Evolutionary conservation across 92 coral and sea anemone species (phyloP).

Genomic region (Epizoanthus stellaris): DNA sequence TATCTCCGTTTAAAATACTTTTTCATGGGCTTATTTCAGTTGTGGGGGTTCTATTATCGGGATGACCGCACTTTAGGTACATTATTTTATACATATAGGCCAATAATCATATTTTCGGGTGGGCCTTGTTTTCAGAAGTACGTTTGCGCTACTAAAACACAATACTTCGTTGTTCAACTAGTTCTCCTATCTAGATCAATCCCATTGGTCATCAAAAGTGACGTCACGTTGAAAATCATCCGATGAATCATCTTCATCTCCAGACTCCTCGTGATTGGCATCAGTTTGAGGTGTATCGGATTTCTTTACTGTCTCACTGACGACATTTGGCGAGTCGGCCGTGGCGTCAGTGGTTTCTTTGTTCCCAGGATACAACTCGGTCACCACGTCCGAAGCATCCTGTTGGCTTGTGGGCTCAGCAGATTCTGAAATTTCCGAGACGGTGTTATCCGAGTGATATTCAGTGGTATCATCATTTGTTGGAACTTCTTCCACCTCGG

Average conservation of each 20-base stretch:
- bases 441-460: slow-evolving; percentile 7
- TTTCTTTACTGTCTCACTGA: slow-evolving; percentile 73
- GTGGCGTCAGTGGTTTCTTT: slow-evolving; percentile 25
- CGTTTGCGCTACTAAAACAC: too few species aligned
- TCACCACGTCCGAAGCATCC: slow-evolving; percentile 63
- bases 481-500: background rate
- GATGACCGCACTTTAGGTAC: too few species aligned
- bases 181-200: background rate
- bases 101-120: too few species aligned
- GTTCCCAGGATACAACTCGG: slow-evolving; percentile 55
- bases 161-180: too few species aligned
- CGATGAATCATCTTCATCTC: slow-evolving; percentile 29
- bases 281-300: slow-evolving; percentile 56
- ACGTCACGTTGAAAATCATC: slow-evolving; percentile 31
- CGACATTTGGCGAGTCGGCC: slow-evolving; percentile 36
- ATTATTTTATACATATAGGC: too few species aligned
- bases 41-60: too few species aligned
- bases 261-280: slow-evolving; percentile 39
- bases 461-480: background rate
- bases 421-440: background rate
- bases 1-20: too few species aligned
- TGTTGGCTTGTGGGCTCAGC: background rate
- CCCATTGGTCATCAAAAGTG: background rate
- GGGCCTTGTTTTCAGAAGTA: too few species aligned
- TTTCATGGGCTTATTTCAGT: too few species aligned